Evolutionary conservation across 2,113 vertebrate genomes (phyloP).

Genomic region (Sclerurus mexicanus): DNA sequence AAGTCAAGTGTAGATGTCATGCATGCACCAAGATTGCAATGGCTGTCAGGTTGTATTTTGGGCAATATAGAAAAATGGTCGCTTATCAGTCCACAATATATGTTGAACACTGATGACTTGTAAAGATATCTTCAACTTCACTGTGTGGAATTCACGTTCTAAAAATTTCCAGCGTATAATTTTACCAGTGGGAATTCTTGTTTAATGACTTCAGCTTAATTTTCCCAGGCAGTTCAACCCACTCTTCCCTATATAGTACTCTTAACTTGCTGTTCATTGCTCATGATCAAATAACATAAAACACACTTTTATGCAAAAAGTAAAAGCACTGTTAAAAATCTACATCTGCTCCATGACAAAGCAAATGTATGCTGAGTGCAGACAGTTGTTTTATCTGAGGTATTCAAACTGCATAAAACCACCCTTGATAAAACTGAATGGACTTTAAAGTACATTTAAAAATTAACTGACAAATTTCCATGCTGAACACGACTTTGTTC

Average conservation of each 20-base stretch:
- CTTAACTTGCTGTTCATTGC: background rate
- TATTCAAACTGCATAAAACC: background rate
- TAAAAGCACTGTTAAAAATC: background rate
- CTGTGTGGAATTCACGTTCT: background rate
- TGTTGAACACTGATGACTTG: background rate
- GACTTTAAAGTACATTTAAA: background rate
- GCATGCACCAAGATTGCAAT: background rate
- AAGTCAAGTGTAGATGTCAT: background rate
- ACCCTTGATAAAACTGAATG: background rate
- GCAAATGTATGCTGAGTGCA: background rate
- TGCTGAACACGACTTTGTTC: background rate
- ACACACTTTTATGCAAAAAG: background rate
- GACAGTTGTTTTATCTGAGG: background rate
- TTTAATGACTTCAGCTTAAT: background rate
- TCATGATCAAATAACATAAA: background rate
- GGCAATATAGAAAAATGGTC: background rate
- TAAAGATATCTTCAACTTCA: background rate
- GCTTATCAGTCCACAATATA: background rate
- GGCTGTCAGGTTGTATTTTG: background rate
- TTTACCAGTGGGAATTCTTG: background rate
- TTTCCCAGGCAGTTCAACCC: background rate
- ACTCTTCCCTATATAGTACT: background rate
- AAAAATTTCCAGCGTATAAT: background rate
- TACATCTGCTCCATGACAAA: background rate
- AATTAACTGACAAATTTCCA: background rate